These are phyloP conservation scores for Pelagia noctiluca DNA, from an alignment of 30 jellyfish, hydroid and myxozoan genomes.

Conservation along the genomic window DNA sequence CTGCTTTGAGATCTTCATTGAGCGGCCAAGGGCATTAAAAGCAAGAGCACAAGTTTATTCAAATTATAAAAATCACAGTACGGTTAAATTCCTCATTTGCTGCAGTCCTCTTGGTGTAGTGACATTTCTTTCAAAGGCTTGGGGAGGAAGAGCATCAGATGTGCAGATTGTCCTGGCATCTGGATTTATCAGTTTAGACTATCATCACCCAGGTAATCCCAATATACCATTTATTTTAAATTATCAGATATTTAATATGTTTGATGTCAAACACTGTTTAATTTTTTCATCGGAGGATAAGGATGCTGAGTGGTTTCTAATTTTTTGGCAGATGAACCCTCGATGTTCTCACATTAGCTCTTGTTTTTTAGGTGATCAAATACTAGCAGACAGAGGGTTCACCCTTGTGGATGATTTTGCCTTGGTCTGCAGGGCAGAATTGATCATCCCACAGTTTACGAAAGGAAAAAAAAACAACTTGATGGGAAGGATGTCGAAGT, in stretches of 20 bases:
- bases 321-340: too few species aligned
- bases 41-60: conserved; percentile 65
- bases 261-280: too few species aligned
- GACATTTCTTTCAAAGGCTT: conserved; percentile 45
- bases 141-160: conserved; percentile 75
- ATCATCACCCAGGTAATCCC: conserved; percentile 17
- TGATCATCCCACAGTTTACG: conserved; percentile 37
- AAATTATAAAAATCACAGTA: conserved; percentile 53
- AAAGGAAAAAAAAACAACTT: conserved; percentile 46
- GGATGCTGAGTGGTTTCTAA: too few species aligned
- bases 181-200: conserved; percentile 19
- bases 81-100: conserved; percentile 60
- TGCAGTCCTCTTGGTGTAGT: conserved; percentile 66
- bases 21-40: conserved; percentile 52
- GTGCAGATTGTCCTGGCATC: conserved; percentile 55
- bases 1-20: conserved; percentile 74
- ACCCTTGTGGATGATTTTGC: conserved; percentile 41
- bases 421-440: conserved; percentile 23
- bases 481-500: conserved; percentile 39
- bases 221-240: too few species aligned
- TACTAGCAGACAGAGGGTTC: conserved; percentile 71
- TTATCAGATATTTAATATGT: too few species aligned
- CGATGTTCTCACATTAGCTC: too few species aligned
- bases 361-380: too few species aligned
- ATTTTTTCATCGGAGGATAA: too few species aligned